These are phyloP conservation scores for Caenorhabditis inopinata DNA, from an alignment of 1,140 invertebrate genomes.

Conservation along the genomic window DNA sequence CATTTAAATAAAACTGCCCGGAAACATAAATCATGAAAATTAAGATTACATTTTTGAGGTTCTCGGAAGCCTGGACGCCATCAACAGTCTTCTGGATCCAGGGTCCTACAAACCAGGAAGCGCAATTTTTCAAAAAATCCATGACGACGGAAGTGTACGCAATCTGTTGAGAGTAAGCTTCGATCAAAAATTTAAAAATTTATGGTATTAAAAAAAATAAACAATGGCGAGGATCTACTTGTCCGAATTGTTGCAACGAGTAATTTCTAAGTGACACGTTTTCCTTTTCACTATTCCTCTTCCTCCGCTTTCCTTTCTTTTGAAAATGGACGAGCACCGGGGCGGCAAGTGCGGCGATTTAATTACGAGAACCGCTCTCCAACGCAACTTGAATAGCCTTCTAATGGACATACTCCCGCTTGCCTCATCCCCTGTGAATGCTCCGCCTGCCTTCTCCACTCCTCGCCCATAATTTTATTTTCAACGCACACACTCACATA, in stretches of 20 bases:
- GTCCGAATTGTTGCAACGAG: background rate
- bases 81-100: slow-evolving; percentile 3
- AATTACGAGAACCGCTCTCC: slow-evolving; percentile 31
- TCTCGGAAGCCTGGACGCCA: background rate
- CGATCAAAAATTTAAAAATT: background rate
- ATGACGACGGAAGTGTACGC: slow-evolving; percentile 15
- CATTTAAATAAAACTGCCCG: no score
- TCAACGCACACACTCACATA: slow-evolving; percentile 12
- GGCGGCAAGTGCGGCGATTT: slow-evolving; percentile 19
- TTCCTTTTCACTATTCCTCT: background rate
- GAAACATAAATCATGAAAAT: no score
- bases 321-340: slow-evolving; percentile 11
- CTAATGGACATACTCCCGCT: slow-evolving; percentile 30
- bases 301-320: background rate
- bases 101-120: background rate
- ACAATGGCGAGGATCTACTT: background rate
- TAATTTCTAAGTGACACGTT: background rate
- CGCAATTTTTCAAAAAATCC: slow-evolving; percentile 7
- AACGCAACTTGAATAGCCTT: slow-evolving; percentile 33
- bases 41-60: background rate
- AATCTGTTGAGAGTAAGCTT: background rate
- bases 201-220: background rate
- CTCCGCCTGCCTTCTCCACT: slow-evolving; percentile 11
- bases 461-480: slow-evolving; percentile 31
- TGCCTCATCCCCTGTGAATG: slow-evolving; percentile 19